Evolutionary conservation across 2,888 invertebrate species (phyloP), one percentile per base, ranked within the genome.

Genomic region (Spilarctia lutea): DNA sequence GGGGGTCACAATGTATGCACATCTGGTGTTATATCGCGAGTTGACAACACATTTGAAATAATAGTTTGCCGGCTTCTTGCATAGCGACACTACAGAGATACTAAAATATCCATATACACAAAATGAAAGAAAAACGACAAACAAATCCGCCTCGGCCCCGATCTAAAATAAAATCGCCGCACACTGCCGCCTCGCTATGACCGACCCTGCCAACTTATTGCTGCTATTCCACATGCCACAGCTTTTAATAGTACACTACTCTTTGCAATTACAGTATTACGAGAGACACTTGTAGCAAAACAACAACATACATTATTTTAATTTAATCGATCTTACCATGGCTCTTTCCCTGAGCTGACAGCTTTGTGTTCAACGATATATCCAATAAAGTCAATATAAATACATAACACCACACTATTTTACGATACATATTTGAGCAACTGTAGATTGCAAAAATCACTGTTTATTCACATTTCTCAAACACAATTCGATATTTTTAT

Each of bases 301-400:
- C 60, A 73, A 75, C 75, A 68, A 77, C 65, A 33, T 73, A 27
- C 68, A 76, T 79, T 67, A 69, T n/a, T 77, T 79, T 79, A 78
- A 81, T 84, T 84, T 88, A 91, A 94, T 94, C 93, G 94, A 94
- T 94, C 93, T 96, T 96, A 97, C 97, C 97, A 96, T 97, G 97
- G 95, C 96, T 97, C 94, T 97, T 97, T 94, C 97, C 97, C 94
- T 97, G 97, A 87, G 97, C 96, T 93, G 97, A 97, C 94, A 97
- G 96, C 93, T 97, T 97, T 83, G 97, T 97, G 93, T 97, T 97
- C 87, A 96, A 96, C 84, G 97, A 96, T 91, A 96, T 96, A 95
- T 97, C 97, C 91, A 97, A 94, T 91, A 97, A 96, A 88, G 96
- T 97, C 94, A 97, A 96, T 92, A 97, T 91, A 95, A 97, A 96